Percentiles rank a stretch among this genome's conserved stretches.
These are phyloP conservation scores for Hylaeus volcanicus DNA, from an alignment of 1,140 invertebrate genomes.

Conservation along the genomic window DNA sequence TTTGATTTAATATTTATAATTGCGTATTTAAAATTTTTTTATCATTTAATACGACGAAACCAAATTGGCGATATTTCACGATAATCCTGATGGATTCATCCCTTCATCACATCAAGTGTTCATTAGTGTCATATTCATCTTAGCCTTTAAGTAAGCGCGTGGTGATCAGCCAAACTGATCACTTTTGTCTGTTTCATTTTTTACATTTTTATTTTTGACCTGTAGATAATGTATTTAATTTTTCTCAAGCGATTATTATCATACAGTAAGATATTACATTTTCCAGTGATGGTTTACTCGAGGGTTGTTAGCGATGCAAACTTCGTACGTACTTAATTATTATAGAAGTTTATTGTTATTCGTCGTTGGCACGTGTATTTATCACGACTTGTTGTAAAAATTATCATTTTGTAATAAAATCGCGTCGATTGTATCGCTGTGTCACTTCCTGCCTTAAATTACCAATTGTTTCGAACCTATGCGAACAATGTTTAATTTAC, in stretches of 20 bases:
- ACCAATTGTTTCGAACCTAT: too few relatives aligned
- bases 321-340: conserved; percentile 26
- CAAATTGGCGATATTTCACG: neutral
- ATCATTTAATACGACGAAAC: neutral
- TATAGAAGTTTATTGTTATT: neutral
- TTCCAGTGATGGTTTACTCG: too few relatives aligned
- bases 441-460: too few relatives aligned
- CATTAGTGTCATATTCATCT: neutral
- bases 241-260: too few relatives aligned
- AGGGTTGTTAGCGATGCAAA: neutral
- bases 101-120: neutral
- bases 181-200: too few relatives aligned
- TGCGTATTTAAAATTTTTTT: conserved; percentile 3
- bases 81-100: neutral
- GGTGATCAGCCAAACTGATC: too few relatives aligned
- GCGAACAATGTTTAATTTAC: too few relatives aligned
- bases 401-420: conserved; percentile 18
- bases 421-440: too few relatives aligned
- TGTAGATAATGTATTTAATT: too few relatives aligned
- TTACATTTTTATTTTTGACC: too few relatives aligned
- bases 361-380: neutral
- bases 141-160: too few relatives aligned
- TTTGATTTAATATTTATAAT: conserved; percentile 26
- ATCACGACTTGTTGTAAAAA: conserved; percentile 5
- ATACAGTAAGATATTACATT: too few relatives aligned